These are phyloP conservation scores for Lepus americanus DNA, from an alignment of 2,113 vertebrate genomes.

Conservation along the genomic window DNA sequence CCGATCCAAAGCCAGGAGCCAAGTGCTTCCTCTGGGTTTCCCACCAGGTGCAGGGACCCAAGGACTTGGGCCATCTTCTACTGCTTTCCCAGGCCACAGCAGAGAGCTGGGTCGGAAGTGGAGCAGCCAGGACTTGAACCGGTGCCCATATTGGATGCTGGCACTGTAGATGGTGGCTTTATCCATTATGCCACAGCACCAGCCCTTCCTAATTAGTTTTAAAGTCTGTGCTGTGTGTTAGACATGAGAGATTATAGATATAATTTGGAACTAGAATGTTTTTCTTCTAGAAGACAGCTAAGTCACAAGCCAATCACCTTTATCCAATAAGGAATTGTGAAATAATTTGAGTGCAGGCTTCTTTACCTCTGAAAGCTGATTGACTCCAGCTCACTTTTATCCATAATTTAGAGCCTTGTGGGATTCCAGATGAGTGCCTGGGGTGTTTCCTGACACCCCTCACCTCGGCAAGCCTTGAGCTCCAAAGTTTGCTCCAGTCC, in stretches of 20 bases:
- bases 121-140: no score
- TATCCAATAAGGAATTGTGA: not conserved
- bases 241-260: not conserved
- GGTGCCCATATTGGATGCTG: no score
- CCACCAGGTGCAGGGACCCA: no score
- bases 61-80: no score
- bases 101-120: no score
- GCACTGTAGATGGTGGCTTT: no score
- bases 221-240: not conserved
- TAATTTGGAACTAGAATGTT: not conserved
- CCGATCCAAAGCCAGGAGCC: no score
- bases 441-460: no score
- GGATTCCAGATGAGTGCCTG: not conserved
- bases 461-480: not conserved
- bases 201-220: not conserved
- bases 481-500: not conserved
- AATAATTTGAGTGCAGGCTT: not conserved
- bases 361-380: not conserved
- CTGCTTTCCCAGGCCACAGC: no score
- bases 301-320: not conserved
- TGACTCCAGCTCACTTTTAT: not conserved
- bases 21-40: no score
- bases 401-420: not conserved
- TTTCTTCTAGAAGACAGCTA: constrained; percentile 9
- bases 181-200: no score